Conservation (phyloP, 2,113 vertebrate species). For the Carlito syrichta region DNA sequence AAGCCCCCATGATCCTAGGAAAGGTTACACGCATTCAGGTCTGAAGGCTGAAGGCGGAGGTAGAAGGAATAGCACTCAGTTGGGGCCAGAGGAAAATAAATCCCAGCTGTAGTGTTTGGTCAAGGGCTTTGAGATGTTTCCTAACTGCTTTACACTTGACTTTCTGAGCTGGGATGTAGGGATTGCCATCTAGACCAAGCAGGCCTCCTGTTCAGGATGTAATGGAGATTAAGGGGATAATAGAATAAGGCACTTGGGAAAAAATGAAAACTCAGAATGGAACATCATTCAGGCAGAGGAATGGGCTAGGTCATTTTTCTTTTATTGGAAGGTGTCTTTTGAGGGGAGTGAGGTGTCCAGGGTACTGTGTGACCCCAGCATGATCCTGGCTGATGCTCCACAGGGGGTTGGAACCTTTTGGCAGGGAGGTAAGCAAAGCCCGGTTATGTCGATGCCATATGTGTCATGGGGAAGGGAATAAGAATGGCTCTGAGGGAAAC, state of each 20-base stretch:
- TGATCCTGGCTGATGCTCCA: background rate
- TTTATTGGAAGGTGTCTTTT: background rate
- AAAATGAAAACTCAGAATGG: background rate
- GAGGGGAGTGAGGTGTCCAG: background rate
- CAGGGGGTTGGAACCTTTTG: background rate
- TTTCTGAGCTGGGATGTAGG: background rate
- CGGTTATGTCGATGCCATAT: fast-evolving
- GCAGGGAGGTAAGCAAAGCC: background rate
- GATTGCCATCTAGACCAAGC: too few species aligned
- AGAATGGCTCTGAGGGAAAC: background rate
- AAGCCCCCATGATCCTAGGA: background rate
- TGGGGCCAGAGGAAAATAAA: background rate
- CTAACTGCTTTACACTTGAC: background rate
- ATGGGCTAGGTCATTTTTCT: background rate
- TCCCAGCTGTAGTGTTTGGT: background rate
- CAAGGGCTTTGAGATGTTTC: background rate
- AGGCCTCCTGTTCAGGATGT: background rate
- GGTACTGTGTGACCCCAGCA: background rate
- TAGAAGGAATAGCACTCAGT: background rate
- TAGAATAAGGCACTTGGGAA: background rate
- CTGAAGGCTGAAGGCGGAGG: background rate
- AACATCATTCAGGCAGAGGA: background rate
- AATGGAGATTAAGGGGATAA: too few species aligned
- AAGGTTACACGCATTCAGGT: fast-evolving
- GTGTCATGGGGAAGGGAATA: background rate